Evolutionary conservation across 2,797 vertebrate species (phyloP).

Genomic region (Argentina silus): DNA sequence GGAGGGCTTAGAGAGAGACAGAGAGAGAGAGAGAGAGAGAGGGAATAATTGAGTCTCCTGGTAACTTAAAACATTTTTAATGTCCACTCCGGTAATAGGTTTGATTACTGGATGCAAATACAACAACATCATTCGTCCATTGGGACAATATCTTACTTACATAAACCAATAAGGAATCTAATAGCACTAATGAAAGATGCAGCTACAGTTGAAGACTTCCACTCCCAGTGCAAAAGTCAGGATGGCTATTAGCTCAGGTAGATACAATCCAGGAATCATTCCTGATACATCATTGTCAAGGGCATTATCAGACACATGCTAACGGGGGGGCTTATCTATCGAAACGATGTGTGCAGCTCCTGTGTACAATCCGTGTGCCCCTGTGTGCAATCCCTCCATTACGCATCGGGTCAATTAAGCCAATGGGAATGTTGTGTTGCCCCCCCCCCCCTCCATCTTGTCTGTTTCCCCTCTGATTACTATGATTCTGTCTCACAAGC

Average conservation of each 20-base stretch:
- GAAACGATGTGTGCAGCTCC: slow-evolving; percentile 22
- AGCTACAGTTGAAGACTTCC: slow-evolving; percentile 63
- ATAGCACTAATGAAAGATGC: slow-evolving; percentile 67
- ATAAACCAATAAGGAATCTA: no score
- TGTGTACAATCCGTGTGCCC: slow-evolving; percentile 24
- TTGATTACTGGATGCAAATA: slow-evolving; percentile 23
- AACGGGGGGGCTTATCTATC: slow-evolving; percentile 10
- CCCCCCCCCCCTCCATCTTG: slow-evolving; percentile 60
- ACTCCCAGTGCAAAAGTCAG: slow-evolving; percentile 51
- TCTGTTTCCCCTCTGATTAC: slow-evolving; percentile 71
- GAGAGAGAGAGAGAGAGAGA: slow-evolving; percentile 19
- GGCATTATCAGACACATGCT: slow-evolving; percentile 26
- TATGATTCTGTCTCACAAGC: slow-evolving; percentile 53
- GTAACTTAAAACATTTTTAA: neutral
- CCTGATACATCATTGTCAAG: slow-evolving; percentile 70
- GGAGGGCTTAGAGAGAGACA: neutral
- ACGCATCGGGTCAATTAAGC: slow-evolving; percentile 71
- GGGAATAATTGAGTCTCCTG: slow-evolving; percentile 50
- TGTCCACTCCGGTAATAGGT: slow-evolving; percentile 57
- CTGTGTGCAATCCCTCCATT: slow-evolving; percentile 58
- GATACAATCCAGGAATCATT: slow-evolving; percentile 65
- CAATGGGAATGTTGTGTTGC: slow-evolving; percentile 64
- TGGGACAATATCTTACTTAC: no score
- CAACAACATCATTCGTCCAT: slow-evolving; percentile 34
- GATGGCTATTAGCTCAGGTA: slow-evolving; percentile 71